Conservation (phyloP, 2,888 invertebrate species). For the Nemurella pictetii region DNA sequence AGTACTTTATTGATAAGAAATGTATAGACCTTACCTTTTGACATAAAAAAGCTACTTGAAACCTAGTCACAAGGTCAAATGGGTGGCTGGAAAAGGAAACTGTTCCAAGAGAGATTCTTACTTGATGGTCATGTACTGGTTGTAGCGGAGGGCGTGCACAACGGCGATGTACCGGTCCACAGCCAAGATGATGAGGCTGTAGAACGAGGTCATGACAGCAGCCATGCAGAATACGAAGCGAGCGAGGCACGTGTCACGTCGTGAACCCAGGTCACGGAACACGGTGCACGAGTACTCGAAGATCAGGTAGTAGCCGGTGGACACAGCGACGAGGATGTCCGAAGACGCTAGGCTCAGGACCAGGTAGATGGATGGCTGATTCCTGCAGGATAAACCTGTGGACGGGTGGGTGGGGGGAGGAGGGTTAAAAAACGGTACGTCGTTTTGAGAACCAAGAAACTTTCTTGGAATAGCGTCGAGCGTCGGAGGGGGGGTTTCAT, state of each 20-base stretch:
- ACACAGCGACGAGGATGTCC: conserved; percentile 31
- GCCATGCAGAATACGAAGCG: conserved; percentile 30
- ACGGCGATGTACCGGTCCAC: conserved; percentile 38
- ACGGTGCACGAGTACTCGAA: conserved; percentile 37
- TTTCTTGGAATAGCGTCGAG: too few species aligned
- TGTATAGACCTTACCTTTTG: too few species aligned
- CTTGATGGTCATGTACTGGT: conserved; percentile 34
- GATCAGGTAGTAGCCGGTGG: conserved; percentile 32
- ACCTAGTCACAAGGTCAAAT: too few species aligned
- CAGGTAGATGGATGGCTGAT: not conserved
- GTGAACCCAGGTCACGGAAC: not conserved
- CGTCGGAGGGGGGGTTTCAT: too few species aligned
- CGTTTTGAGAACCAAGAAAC: too few species aligned
- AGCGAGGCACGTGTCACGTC: conserved; percentile 22
- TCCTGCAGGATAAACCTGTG: too few species aligned
- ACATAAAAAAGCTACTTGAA: too few species aligned
- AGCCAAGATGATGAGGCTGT: conserved; percentile 35
- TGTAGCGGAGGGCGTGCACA: conserved; percentile 37
- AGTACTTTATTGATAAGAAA: too few species aligned
- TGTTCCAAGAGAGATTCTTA: too few species aligned
- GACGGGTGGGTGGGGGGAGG: too few species aligned
- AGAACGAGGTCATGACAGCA: conserved; percentile 32
- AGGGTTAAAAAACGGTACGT: too few species aligned
- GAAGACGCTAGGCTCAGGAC: conserved; percentile 36
- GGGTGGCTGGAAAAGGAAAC: too few species aligned